Evolutionary conservation across 2,888 invertebrate genomes (phyloP).

Genomic region (Nysson spinosus): DNA sequence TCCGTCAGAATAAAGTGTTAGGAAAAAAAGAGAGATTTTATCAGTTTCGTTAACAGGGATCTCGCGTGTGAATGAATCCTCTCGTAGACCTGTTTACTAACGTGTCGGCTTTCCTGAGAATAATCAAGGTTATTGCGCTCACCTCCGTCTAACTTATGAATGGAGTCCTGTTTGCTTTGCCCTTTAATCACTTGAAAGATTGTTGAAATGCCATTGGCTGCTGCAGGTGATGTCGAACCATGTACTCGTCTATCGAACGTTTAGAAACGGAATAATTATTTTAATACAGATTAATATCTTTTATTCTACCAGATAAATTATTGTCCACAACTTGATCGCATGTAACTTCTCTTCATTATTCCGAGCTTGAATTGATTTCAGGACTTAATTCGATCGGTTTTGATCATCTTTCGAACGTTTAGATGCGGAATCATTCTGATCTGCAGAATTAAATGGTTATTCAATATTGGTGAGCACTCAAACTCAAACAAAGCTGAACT

Average conservation of each 20-base stretch:
- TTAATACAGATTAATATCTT: no score
- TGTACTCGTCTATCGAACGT: background rate
- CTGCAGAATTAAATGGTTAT: no score
- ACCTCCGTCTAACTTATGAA: constrained; percentile 29
- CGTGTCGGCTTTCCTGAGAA: constrained; percentile 21
- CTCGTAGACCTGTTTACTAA: constrained; percentile 3
- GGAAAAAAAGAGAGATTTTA: background rate
- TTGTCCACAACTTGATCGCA: no score
- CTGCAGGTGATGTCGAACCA: constrained; percentile 4
- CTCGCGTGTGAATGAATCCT: constrained; percentile 32
- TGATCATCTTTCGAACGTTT: no score
- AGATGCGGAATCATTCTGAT: no score
- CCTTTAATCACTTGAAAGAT: constrained; percentile 31
- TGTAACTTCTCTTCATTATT: no score
- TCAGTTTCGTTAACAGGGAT: background rate
- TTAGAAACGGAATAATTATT: no score
- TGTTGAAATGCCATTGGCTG: constrained; percentile 26
- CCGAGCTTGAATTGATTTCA: no score
- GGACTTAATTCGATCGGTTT: no score
- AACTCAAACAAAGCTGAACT: no score
- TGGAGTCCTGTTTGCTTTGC: constrained; percentile 24
- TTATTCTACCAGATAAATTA: background rate
- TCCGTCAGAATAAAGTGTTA: background rate
- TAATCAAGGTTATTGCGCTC: constrained; percentile 41
- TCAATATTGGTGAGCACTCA: no score